These are phyloP conservation scores for Porites australiensis DNA, from an alignment of 64 coral and sea anemone species.

Conservation along the genomic window DNA sequence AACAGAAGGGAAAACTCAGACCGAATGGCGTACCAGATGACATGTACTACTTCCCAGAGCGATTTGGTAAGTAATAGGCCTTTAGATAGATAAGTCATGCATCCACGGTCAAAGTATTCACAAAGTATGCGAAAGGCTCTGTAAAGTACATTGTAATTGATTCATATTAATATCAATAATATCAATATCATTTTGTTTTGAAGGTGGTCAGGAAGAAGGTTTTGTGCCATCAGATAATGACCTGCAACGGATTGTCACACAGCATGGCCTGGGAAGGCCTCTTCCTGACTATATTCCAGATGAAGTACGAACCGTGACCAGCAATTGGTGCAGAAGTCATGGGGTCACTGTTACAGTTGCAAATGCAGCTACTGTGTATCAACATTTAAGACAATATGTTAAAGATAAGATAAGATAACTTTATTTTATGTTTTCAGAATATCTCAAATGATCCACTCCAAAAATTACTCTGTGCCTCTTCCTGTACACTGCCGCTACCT, in stretches of 20 bases:
- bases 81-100: neutral
- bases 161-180: neutral
- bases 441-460: no score
- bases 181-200: neutral
- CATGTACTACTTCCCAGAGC: slow-evolving; percentile 57
- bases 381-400: slow-evolving; percentile 27
- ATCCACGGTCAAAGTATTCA: neutral
- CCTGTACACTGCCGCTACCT: no score
- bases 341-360: neutral
- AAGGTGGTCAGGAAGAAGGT: slow-evolving; percentile 22
- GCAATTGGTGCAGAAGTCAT: neutral
- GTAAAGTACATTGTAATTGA: neutral
- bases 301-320: neutral
- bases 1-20: slow-evolving; percentile 44
- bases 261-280: neutral
- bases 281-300: slow-evolving; percentile 18
- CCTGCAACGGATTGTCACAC: neutral
- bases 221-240: slow-evolving; percentile 22
- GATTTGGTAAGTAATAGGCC: slow-evolving; percentile 16
- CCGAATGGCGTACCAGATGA: slow-evolving; percentile 64
- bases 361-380: neutral
- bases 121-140: neutral
- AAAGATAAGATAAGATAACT: slow-evolving; percentile 5
- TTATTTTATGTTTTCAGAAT: no score
- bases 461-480: no score